phyloP scores from a whole-genome alignment of 2,797 vertebrate genomes.

The Catharus ustulatus region DNA sequence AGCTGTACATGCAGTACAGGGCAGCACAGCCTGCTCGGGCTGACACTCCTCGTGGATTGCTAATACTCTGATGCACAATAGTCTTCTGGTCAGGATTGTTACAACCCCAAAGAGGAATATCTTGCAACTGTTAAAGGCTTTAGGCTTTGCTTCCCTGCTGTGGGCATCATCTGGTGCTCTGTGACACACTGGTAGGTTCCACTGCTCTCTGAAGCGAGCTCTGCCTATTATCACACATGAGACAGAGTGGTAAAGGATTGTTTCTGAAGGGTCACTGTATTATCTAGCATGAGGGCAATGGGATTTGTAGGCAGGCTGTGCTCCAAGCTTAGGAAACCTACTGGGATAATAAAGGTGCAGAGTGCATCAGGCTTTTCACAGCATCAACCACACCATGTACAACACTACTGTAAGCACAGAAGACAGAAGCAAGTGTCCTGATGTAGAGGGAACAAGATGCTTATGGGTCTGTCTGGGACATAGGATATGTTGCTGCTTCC shows the following conservation, averaged over 20 bases:
- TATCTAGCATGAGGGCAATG: not conserved
- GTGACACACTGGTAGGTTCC: not conserved
- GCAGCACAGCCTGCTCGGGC: not conserved
- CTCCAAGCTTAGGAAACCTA: not conserved
- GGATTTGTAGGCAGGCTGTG: not conserved
- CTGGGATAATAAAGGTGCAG: not conserved
- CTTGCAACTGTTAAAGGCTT: not conserved
- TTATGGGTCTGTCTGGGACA: not conserved
- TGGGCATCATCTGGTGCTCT: not conserved
- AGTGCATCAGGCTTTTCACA: not conserved
- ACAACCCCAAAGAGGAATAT: not conserved
- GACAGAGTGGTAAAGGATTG: not conserved
- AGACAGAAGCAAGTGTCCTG: not conserved
- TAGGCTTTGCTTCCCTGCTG: not conserved
- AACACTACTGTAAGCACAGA: not conserved
- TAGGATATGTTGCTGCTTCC: not conserved
- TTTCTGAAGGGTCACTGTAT: not conserved
- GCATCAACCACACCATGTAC: not conserved
- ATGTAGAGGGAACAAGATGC: not conserved
- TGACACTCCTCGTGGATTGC: accelerated
- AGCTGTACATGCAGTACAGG: not conserved
- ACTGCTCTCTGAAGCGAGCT: not conserved
- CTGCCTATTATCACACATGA: not conserved
- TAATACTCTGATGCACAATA: not conserved
- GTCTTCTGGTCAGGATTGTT: not conserved